Evolutionary conservation across 2,797 vertebrate genomes (phyloP), one percentile per base, ranked within the genome.

Genomic region (Euphonia xanthogaster): DNA sequence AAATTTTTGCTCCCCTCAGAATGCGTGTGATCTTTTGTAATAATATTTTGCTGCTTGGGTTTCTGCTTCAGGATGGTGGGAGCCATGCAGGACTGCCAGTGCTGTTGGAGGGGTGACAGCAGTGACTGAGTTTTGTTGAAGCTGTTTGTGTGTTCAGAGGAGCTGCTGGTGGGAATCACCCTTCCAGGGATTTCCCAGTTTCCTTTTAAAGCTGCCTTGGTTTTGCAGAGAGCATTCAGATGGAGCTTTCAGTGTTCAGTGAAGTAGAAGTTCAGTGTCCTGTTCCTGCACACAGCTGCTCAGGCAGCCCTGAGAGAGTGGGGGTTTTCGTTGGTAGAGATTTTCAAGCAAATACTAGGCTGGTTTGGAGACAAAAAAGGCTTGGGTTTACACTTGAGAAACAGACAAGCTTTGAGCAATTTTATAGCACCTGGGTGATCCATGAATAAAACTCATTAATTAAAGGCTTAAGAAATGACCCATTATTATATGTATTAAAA

Each of bases 381-480:
- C 37, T 90, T 63, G 62, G 60, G 20, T 86, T 96, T 87, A 44
- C 4, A 5, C 68, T 53, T 66, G 23, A 58, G 20, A 73, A 61
- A 75, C 21, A 83, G 65, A 35, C 17, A 19, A 33, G 11, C 40
- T 80, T 58, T 91, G 50, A 77, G 54, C 1, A 2, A 58, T 78
- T 89, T 83, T 39, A 48, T 33, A 72, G 31, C 51, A 65, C 40
- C 44, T 48, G 14, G 10, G 24, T 83, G 81, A 94, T 54, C 35
- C 23, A 25, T 27, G 21, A 83, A 54, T 53, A 33, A 18, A 68
- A 54, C 14, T 60, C 35, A 68, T 68, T 68, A 88, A 48, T 80
- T 83, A 62, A 42, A 86, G 77, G 7, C n/a, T 75, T 88, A 87
- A 83, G 50, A 94, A 80, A 94, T 6, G 33, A 86, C 22, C 18